Conservation (phyloP, 2,888 invertebrate genomes). For the Aspidiotus rigidus region DNA sequence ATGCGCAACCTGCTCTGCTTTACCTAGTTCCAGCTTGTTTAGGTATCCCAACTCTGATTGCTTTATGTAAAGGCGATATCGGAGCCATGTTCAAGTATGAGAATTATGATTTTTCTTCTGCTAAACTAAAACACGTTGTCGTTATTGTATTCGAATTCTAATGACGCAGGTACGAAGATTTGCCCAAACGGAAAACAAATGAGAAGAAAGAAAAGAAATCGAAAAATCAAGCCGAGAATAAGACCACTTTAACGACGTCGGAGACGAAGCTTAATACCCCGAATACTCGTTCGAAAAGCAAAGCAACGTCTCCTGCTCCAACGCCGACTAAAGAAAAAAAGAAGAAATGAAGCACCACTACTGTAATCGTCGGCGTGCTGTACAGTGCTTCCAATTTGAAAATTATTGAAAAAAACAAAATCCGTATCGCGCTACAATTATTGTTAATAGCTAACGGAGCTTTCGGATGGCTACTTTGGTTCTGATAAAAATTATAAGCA, state of each 20-base stretch:
- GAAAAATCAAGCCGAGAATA: conserved; percentile 13
- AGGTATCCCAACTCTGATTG: conserved; percentile 78
- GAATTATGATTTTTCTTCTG: neutral
- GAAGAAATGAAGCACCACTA: neutral
- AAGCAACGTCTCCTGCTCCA: neutral
- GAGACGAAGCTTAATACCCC: neutral
- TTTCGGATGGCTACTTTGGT: too few species aligned
- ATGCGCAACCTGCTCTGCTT: conserved; percentile 93
- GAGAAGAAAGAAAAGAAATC: conserved; percentile 27
- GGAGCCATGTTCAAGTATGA: conserved; percentile 79
- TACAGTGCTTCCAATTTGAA: too few species aligned
- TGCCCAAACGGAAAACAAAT: conserved; percentile 16
- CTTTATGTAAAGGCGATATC: conserved; percentile 80
- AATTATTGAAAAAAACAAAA: too few species aligned
- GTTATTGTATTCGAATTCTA: neutral
- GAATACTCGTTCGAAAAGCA: neutral
- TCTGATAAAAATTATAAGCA: too few species aligned
- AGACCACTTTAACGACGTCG: neutral
- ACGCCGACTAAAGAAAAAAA: neutral
- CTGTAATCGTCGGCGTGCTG: too few species aligned
- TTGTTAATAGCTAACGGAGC: too few species aligned
- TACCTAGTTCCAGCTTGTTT: conserved; percentile 96
- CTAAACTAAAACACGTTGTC: neutral
- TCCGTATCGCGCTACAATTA: too few species aligned
- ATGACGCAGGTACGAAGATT: conserved; percentile 22